Conservation (phyloP, 2,113 vertebrate species). For the Nicator chloris region DNA sequence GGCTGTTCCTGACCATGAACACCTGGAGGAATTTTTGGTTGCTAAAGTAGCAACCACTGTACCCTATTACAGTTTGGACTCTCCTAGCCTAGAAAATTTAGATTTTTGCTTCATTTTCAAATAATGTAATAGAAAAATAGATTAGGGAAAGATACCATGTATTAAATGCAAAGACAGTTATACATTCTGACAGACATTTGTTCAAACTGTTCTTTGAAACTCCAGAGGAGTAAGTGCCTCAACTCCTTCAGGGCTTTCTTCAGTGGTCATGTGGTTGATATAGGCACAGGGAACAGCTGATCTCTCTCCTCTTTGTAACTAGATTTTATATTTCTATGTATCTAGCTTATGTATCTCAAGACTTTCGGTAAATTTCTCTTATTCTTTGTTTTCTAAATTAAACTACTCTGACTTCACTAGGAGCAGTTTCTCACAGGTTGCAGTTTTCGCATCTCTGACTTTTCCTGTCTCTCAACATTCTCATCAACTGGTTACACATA, state of each 20-base stretch:
- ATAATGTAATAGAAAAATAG: background rate
- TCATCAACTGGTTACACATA: background rate
- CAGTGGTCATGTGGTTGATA: background rate
- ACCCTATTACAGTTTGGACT: background rate
- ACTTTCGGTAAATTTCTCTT: background rate
- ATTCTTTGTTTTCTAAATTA: background rate
- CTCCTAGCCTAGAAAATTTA: background rate
- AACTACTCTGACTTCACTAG: background rate
- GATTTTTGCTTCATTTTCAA: background rate
- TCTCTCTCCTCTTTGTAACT: background rate
- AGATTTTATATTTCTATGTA: background rate
- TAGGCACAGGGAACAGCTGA: background rate
- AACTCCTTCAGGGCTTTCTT: background rate
- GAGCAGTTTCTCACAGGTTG: background rate
- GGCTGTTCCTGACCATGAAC: background rate
- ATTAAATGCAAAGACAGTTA: background rate
- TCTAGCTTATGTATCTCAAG: background rate
- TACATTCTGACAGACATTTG: background rate
- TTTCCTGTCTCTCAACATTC: background rate
- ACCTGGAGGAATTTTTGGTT: background rate
- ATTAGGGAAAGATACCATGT: background rate
- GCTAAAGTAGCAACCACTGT: background rate
- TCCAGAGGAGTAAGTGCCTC: background rate
- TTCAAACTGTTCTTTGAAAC: background rate
- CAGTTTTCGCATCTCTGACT: background rate